Base-by-base conservation (phyloP, 53 echinoderm and acorn worm genomes). In the Actinopyga echinites region DNA sequence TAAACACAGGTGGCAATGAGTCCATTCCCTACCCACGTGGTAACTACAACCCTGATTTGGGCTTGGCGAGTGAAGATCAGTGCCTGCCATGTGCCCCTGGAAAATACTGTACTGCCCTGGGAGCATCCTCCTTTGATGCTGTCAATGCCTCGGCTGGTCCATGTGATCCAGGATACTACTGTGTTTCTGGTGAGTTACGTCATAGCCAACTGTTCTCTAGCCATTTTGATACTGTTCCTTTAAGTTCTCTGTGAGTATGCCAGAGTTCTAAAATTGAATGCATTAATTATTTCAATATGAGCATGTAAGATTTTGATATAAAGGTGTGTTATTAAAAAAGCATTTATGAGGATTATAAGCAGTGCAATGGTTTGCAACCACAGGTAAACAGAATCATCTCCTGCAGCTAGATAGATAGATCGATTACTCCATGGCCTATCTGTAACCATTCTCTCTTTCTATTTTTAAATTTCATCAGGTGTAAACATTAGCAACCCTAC, bases 11-110 rank as follows among this genome's bases (percentile, higher is more conserved):
- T 22, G 92, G 94, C 37, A 96, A 96, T 45, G 97, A 92, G 69
- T 96, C 93, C 68, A 80, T 96, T 21, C 97, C 97, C 21, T 96
- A 93, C 74, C 97, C 97, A 15, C 74, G 92, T 7, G 97, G 97
- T 30, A 87, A 84, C 66, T 96, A 96, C 78, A 96, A 96, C 69
- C 97, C 97, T 30, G 94, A 90, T 33, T 86, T 96, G 20, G 92
- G 97, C 12, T 84, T 96, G 32, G 97, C 92, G 28, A 79, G 92
- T 7, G 96, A 88, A 58, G 90, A 87, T 45, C 92, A 94, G 79
- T 96, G 93, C 77, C 92, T 88, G 43, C 93, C 97, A 12, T 87
- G 87, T 83, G 91, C 87, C 54, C 83, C 87, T 38, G 91, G 91
- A 1, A 88, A 82, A 81, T 90, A 90, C 86, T 89, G 91, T 57